Base-by-base conservation (phyloP, 2,888 invertebrate genomes). In the Stenodema calcarata region DNA sequence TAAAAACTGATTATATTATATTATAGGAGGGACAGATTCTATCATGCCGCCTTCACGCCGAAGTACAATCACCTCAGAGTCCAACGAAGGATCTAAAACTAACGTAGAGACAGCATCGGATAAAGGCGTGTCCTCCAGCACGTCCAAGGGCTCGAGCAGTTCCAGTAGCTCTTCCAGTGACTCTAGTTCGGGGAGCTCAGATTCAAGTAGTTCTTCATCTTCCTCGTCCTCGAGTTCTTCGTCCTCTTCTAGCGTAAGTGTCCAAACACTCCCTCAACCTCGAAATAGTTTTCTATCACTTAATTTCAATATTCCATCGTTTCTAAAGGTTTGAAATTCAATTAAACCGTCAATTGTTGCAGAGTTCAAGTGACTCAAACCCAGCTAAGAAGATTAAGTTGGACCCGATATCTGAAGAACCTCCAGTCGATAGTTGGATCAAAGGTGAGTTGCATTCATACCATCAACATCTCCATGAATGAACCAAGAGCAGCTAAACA, bases 111-210 rank as follows among this genome's bases (percentile, higher is more conserved):
- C 82, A 1, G 42, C 27, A 2, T 62, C 82, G 16, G 82, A 84
- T 0, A 50, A 73, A n/a, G 84, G 47, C 9, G 30, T 27, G 11
- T 84, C 84, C 23, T 86, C 86, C 18, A 47, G 70, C 23, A 86
- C 82, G 1, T 87, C 88, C 41, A 86, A 30, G 81, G 87, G 54
- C 41, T 73, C 18, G 54, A 80, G 80, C 54, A 80, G 80, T 18
- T 81, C 85, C 14, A 86, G 86, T 47, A 83, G 86, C 35, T 88
- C 88, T 9, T 88, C 88, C 12, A 73, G 73, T 18, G 82, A 78
- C 79, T 88, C 88, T 0, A 88, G 88, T 44, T 80, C 80, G 12
- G 44, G 27, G 28, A 84, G 84, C 28, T 84, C 84, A 0, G 75
- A 84, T 27, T 84, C 84, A 1, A 84, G 84, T 23, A 82, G 82